These are phyloP conservation scores for Noctuana brunneofusca DNA, from an alignment of 2,888 invertebrate genomes.

Conservation along the genomic window DNA sequence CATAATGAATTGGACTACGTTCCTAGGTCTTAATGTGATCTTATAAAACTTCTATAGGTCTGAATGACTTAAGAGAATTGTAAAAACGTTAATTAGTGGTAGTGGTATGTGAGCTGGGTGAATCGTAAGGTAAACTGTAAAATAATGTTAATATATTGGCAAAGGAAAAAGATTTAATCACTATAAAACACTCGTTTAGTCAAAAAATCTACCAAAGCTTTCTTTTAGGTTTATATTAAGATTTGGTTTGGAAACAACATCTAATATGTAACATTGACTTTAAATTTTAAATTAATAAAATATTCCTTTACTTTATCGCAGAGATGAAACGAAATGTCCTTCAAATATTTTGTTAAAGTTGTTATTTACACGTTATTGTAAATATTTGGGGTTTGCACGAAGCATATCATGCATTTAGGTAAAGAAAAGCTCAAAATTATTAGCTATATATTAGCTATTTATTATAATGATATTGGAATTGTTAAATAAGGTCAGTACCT, in stretches of 20 bases:
- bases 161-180: slow-evolving; percentile 33
- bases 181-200: slow-evolving; percentile 46
- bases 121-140: slow-evolving; percentile 37
- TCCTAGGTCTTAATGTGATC: slow-evolving; percentile 44
- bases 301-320: slow-evolving; percentile 44
- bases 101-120: slow-evolving; percentile 33
- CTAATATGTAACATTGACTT: slow-evolving; percentile 39
- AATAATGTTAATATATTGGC: slow-evolving; percentile 42
- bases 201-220: slow-evolving; percentile 63
- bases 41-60: slow-evolving; percentile 19
- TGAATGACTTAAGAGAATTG: slow-evolving; percentile 37
- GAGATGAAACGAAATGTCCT: slow-evolving; percentile 34
- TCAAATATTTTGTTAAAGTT: slow-evolving; percentile 66
- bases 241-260: slow-evolving; percentile 38
- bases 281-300: slow-evolving; percentile 40
- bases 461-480: slow-evolving; percentile 44
- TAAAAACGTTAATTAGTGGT: slow-evolving; percentile 39
- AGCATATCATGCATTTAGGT: slow-evolving; percentile 69
- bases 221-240: slow-evolving; percentile 41
- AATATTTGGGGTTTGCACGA: slow-evolving; percentile 53
- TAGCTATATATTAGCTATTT: slow-evolving; percentile 55
- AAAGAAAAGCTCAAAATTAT: slow-evolving; percentile 61
- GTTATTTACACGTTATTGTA: slow-evolving; percentile 66
- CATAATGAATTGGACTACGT: slow-evolving; percentile 37
- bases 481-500: slow-evolving; percentile 39